Conservation (phyloP, 2,888 invertebrate species). For the Caradrina clavipalpis region DNA sequence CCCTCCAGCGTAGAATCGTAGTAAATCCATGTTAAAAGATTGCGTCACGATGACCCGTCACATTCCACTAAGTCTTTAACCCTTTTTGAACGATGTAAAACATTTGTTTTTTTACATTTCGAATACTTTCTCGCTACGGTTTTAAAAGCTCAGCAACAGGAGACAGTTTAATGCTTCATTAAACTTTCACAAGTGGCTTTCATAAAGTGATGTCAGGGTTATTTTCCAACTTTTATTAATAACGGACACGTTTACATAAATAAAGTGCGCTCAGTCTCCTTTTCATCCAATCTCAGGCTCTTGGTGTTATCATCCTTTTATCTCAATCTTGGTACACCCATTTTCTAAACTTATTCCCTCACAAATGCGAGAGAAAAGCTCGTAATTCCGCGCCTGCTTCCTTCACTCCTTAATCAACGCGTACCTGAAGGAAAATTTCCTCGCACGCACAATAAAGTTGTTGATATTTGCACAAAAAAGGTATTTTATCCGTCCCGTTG, state of each 20-base stretch:
- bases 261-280: slow-evolving; percentile 25
- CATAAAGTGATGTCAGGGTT: slow-evolving; percentile 48
- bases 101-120: not conserved
- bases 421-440: slow-evolving; percentile 67
- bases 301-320: slow-evolving; percentile 30
- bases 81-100: not conserved
- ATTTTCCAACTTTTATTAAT: slow-evolving; percentile 58
- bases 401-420: slow-evolving; percentile 70
- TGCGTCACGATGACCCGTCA: no score
- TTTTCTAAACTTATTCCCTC: slow-evolving; percentile 65
- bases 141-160: slow-evolving; percentile 15
- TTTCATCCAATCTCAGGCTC: slow-evolving; percentile 45
- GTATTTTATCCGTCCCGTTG: slow-evolving; percentile 67
- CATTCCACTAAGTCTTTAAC: not conserved
- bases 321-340: slow-evolving; percentile 46
- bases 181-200: slow-evolving; percentile 50
- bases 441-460: slow-evolving; percentile 64
- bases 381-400: slow-evolving; percentile 60
- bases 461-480: slow-evolving; percentile 72
- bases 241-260: slow-evolving; percentile 46
- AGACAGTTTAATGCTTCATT: slow-evolving; percentile 44
- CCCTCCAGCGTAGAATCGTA: no score
- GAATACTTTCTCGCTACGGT: slow-evolving; percentile 9
- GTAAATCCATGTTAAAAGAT: no score
- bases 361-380: slow-evolving; percentile 64